Base-by-base conservation (phyloP, 2,888 invertebrate genomes). In the Aporophyla lueneburgensis region DNA sequence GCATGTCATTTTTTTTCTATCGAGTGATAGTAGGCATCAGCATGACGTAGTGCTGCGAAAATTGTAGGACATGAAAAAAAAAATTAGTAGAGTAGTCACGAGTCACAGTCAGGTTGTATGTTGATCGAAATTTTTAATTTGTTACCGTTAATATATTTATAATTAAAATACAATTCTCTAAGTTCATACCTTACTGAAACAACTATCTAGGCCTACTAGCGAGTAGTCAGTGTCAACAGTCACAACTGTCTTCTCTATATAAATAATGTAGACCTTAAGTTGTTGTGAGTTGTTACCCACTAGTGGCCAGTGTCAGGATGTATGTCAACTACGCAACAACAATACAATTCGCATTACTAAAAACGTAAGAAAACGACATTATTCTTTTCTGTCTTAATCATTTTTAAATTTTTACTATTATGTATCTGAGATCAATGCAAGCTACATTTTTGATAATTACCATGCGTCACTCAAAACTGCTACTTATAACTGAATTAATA, bases 1-100 rank as follows among this genome's bases (percentile, higher is more conserved):
- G 74, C 81, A 86, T 83, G 80, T 81, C 79, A 86, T 86, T 86
- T 87, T 85, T 84, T 86, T 80, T 80, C 51, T 74, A 70, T 86
- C 68, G 79, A 78, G 69, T 84, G 81, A 75, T 86, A 86, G 58
- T 72, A 76, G 62, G 65, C 67, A 73, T 67, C 67, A 76, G 69
- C 67, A 82, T 71, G 59, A 65, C 58, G 5, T 72, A 82, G 83
- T 72, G 82, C 16, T 61, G 79, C 0, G 59, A 73, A 62, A 59
- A 70, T 61, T 0, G 0, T 40, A 12, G 2, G 10, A 33, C 27
- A 21, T 24, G 0, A 59, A 68, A 53, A 61, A 70, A 59, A 61
- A 12, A 46, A n/a, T 70, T 81, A 81, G 77, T 77, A 56, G 80
- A 81, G 40, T 74, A 54, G 21, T n/a, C 9, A 21, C n/a, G 24